Evolutionary conservation across 2,797 vertebrate species (phyloP).

Genomic region (Pelobates cultripes): DNA sequence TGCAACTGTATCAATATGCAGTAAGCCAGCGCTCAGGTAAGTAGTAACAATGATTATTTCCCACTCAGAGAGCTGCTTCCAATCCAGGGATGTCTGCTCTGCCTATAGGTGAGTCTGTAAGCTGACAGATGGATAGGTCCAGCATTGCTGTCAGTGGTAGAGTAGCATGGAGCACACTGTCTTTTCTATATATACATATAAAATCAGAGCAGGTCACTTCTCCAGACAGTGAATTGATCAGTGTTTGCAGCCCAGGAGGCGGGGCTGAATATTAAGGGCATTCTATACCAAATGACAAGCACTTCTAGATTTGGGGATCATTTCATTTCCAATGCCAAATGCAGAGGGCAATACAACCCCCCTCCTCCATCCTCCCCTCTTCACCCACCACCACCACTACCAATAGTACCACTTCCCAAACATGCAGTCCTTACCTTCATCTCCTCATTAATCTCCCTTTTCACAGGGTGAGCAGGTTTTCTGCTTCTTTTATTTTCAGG

Average conservation of each 20-base stretch:
- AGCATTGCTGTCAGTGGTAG: neutral
- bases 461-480: slow-evolving; percentile 97
- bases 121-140: slow-evolving; percentile 4
- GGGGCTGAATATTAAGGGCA: slow-evolving; percentile 73
- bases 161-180: slow-evolving; percentile 1
- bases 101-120: slow-evolving; percentile 12
- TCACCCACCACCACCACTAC: too few relatives aligned
- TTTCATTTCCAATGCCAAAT: neutral
- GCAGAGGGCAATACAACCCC: slow-evolving; percentile 32
- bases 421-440: slow-evolving; percentile 89
- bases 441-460: slow-evolving; percentile 97
- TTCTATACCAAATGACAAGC: slow-evolving; percentile 76
- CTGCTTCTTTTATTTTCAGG: slow-evolving; percentile 98
- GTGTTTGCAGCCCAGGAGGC: slow-evolving; percentile 73
- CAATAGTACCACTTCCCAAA: slow-evolving; percentile 20
- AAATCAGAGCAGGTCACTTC: slow-evolving; percentile 73
- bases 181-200: slow-evolving; percentile 9
- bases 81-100: neutral
- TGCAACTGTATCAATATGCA: too few relatives aligned
- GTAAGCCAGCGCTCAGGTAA: too few relatives aligned
- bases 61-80: slow-evolving; percentile 5
- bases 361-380: too few relatives aligned
- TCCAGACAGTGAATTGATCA: slow-evolving; percentile 70
- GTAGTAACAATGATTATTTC: neutral
- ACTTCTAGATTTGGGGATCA: slow-evolving; percentile 61